These are phyloP conservation scores for Plagodis dolabraria DNA, from an alignment of 2,888 invertebrate species.

Conservation along the genomic window DNA sequence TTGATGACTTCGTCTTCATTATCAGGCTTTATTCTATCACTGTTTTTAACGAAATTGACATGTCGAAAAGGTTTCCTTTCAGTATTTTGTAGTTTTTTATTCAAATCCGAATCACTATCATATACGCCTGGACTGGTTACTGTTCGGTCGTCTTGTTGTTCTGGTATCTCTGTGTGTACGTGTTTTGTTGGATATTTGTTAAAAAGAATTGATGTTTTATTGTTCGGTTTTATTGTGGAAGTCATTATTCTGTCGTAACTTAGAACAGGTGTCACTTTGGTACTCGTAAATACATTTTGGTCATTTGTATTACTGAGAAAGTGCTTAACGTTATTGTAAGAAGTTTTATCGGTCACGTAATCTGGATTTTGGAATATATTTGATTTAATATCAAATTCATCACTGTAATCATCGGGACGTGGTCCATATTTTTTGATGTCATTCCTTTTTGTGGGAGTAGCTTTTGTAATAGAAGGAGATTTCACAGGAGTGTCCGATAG, in stretches of 20 bases:
- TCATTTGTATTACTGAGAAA: constrained; percentile 10
- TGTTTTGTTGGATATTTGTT: constrained; percentile 5
- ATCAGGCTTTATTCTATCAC: background rate
- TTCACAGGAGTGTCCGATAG: constrained; percentile 47
- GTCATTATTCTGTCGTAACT: constrained; percentile 7
- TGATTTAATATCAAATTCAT: constrained; percentile 26
- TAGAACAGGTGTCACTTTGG: background rate
- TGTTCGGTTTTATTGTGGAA: constrained; percentile 1
- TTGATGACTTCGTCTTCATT: constrained; percentile 7
- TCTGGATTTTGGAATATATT: constrained; percentile 7
- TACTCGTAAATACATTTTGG: background rate
- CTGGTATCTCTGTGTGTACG: background rate
- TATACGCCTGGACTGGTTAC: background rate
- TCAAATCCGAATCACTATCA: background rate
- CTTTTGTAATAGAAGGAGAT: constrained; percentile 40
- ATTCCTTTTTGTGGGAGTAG: constrained; percentile 11
- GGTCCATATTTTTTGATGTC: constrained; percentile 1
- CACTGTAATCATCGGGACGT: constrained; percentile 7
- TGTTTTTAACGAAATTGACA: background rate
- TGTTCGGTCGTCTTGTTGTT: constrained; percentile 3
- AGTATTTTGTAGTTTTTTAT: background rate
- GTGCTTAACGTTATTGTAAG: constrained; percentile 7
- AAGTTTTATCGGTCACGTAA: constrained; percentile 4
- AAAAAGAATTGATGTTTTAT: no score
- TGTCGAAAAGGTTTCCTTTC: background rate